phyloP scores from a whole-genome alignment of 30 jellyfish, hydroid and myxozoan species.

The Phacellophora camtschatica region DNA sequence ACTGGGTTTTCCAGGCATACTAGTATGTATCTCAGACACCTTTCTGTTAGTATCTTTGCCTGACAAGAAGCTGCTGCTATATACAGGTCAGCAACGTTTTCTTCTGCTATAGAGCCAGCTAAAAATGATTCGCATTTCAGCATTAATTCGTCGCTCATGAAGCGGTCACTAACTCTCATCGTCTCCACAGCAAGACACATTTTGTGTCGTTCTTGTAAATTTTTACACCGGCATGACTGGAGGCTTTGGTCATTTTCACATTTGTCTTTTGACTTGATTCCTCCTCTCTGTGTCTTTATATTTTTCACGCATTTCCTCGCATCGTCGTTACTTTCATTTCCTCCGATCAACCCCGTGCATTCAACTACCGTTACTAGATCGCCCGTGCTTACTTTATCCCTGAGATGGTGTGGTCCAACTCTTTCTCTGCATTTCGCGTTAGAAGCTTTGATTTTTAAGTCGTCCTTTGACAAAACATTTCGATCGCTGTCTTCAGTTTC shows the following conservation, averaged over 20 bases:
- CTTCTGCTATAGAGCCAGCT: background rate
- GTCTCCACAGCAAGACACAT: conserved; percentile 8
- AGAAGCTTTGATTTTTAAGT: background rate
- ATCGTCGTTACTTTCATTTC: too few species aligned
- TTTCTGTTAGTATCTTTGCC: background rate
- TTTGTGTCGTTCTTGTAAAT: background rate
- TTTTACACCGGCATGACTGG: too few species aligned
- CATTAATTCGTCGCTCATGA: conserved; percentile 55
- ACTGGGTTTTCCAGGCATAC: conserved; percentile 10
- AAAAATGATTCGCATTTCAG: conserved; percentile 57
- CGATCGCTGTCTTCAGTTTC: background rate
- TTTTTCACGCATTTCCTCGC: too few species aligned
- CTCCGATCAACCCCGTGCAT: too few species aligned
- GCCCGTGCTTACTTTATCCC: too few species aligned
- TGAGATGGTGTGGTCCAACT: background rate
- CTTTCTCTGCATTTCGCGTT: background rate
- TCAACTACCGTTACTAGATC: too few species aligned
- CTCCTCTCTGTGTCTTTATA: background rate
- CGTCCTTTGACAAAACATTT: background rate
- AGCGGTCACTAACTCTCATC: conserved; percentile 70
- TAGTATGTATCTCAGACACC: conserved; percentile 23
- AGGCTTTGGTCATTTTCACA: background rate
- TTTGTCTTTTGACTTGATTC: background rate
- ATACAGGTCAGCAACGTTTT: conserved; percentile 53
- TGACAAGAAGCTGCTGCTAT: conserved; percentile 20